Base-by-base conservation (phyloP, 1,140 invertebrate species). In the Drosophila equinoxialis region DNA sequence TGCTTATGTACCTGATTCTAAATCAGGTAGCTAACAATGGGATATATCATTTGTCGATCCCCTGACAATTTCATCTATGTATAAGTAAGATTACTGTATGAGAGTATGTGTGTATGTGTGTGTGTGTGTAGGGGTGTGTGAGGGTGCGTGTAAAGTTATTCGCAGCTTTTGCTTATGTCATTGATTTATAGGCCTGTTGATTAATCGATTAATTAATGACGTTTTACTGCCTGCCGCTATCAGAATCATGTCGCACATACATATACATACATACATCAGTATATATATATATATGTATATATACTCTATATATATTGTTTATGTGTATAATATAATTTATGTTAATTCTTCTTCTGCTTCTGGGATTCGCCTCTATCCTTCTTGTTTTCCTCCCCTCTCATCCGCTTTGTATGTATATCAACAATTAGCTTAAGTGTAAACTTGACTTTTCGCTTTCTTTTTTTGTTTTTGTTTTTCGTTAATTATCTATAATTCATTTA, bases 141-240 rank as follows among this genome's bases (percentile, higher is more conserved):
- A 54, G 55, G 42, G 4, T 41, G 39, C 45, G 65, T 64, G 68
- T 74, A 71, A 54, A 65, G 62, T 71, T 71, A 51, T 74, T 42
- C 76, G 76, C 76, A 65, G 61, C 68, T 76, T 67, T 63, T 78
- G 67, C 68, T 67, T 48, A 60, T 71, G 72, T 71, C 76, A 76
- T 79, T 79, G 76, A 79, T 75, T 76, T 74, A 75, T 76, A 65
- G 33, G 76, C 64, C 73, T 75, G 33, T 79, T 71, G 58, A 74
- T 77, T 71, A 75, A 71, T 78, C 71, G 58, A 74, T 77, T 71
- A 75, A 71, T 78, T 67, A 60, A 35, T 45, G 71, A 70, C 66
- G 59, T 62, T 64, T 42, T 66, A 61, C 45, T 51, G 45, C 41
- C 65, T 70, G 37, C 58, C 59, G 57, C 39, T 59, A 35, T 58